A percentile compares a stretch with the other conserved stretches of the same genome.
phyloP scores from a whole-genome alignment of 2,113 vertebrate species.

The Tragelaphus scriptus region DNA sequence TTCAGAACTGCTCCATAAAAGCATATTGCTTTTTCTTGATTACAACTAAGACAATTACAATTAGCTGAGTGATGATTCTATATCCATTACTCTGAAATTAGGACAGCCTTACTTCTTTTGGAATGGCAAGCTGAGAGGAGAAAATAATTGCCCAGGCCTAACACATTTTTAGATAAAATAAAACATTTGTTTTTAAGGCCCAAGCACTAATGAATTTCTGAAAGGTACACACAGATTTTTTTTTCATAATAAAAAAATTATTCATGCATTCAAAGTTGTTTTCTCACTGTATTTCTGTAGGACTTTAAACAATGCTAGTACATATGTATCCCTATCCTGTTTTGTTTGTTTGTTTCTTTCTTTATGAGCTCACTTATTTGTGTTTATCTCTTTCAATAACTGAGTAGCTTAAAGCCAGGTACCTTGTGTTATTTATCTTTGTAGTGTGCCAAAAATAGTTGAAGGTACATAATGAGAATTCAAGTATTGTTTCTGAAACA shows the following conservation, averaged over 20 bases:
- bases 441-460: background rate
- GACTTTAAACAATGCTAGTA: background rate
- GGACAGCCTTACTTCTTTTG: background rate
- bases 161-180: background rate
- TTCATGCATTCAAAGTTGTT: background rate
- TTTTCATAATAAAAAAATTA: background rate
- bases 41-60: background rate
- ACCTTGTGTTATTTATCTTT: background rate
- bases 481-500: background rate
- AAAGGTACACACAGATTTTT: background rate
- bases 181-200: background rate
- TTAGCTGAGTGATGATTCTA: background rate
- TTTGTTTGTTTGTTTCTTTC: background rate
- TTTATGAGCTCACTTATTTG: background rate
- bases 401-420: background rate
- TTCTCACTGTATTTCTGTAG: background rate
- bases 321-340: background rate
- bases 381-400: background rate
- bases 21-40: background rate
- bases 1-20: background rate
- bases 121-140: background rate
- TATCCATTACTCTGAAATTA: background rate
- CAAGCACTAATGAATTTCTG: background rate
- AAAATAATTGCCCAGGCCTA: background rate
- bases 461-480: background rate